These are phyloP conservation scores for Spea multiplicata DNA, from an alignment of 2,113 vertebrate species.

Conservation along the genomic window DNA sequence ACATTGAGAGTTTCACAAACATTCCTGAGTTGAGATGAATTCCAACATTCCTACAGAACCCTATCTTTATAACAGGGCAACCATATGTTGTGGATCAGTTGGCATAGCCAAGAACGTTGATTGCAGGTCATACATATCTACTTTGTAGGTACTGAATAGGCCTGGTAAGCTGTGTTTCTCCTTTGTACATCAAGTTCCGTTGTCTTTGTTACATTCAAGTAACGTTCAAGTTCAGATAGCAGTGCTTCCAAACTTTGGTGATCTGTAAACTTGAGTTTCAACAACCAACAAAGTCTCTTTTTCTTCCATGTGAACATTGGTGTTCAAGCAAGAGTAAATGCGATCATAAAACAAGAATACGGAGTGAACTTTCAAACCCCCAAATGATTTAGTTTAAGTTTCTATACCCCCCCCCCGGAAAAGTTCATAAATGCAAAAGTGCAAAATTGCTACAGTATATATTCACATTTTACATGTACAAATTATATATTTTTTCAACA, in stretches of 20 bases:
- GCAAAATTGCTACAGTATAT: background rate
- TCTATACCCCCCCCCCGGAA: too few species aligned
- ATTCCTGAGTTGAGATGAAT: constrained; percentile 33
- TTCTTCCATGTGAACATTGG: background rate
- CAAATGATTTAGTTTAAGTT: too few species aligned
- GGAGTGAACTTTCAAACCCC: too few species aligned
- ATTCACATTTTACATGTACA: background rate
- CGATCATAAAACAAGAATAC: background rate
- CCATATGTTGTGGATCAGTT: background rate
- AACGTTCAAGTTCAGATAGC: too few species aligned
- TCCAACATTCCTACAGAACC: constrained; percentile 8
- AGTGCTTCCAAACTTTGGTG: background rate
- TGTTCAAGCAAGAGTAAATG: background rate
- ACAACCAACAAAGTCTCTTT: background rate
- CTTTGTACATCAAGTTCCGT: background rate
- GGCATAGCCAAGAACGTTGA: constrained; percentile 25
- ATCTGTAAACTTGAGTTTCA: background rate
- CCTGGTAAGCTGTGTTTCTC: background rate
- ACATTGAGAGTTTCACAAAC: constrained; percentile 3
- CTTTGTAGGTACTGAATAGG: constrained; percentile 27
- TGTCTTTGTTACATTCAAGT: too few species aligned
- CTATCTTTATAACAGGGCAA: constrained; percentile 5
- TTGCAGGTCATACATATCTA: constrained; percentile 8
- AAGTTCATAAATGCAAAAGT: background rate
- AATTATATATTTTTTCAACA: background rate